These are phyloP conservation scores for Oostethus manadensis DNA, from an alignment of 2,113 vertebrate species.

Conservation along the genomic window DNA sequence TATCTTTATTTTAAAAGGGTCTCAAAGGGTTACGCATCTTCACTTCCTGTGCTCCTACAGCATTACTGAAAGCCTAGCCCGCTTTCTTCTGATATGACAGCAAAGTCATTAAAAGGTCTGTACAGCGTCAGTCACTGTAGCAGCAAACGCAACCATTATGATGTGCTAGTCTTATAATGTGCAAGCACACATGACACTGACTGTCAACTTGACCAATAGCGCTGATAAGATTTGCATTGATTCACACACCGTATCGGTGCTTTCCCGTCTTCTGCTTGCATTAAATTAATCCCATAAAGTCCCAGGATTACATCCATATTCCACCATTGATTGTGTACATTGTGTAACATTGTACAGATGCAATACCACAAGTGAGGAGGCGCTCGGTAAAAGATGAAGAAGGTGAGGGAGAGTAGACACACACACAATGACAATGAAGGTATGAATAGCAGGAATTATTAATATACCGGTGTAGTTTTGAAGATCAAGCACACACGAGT, in stretches of 20 bases:
- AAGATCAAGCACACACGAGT: no score
- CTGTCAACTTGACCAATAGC: slow-evolving; percentile 13
- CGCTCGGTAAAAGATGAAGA: background rate
- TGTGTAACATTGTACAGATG: slow-evolving; percentile 25
- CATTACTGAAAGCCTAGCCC: slow-evolving; percentile 5
- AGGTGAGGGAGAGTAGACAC: slow-evolving; percentile 17
- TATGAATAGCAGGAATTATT: slow-evolving; percentile 24
- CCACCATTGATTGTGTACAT: slow-evolving; percentile 28
- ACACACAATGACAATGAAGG: slow-evolving; percentile 29
- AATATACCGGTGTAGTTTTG: no score
- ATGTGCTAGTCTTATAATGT: slow-evolving; percentile 50
- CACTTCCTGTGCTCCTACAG: background rate
- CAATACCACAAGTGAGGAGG: slow-evolving; percentile 1
- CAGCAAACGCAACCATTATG: slow-evolving; percentile 52
- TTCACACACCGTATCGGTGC: slow-evolving; percentile 15
- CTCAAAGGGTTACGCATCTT: background rate
- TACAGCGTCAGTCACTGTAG: slow-evolving; percentile 43
- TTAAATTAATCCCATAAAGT: slow-evolving; percentile 36
- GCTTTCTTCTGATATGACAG: slow-evolving; percentile 27
- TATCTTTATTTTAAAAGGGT: no score
- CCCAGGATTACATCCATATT: slow-evolving; percentile 34
- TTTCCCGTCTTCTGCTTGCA: slow-evolving; percentile 21
- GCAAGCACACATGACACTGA: slow-evolving; percentile 50
- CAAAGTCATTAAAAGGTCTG: slow-evolving; percentile 52
- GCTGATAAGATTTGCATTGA: background rate